Evolutionary conservation across 1,140 invertebrate genomes (phyloP), one percentile per base, ranked within the genome.

Genomic region (Streblospio benedicti): DNA sequence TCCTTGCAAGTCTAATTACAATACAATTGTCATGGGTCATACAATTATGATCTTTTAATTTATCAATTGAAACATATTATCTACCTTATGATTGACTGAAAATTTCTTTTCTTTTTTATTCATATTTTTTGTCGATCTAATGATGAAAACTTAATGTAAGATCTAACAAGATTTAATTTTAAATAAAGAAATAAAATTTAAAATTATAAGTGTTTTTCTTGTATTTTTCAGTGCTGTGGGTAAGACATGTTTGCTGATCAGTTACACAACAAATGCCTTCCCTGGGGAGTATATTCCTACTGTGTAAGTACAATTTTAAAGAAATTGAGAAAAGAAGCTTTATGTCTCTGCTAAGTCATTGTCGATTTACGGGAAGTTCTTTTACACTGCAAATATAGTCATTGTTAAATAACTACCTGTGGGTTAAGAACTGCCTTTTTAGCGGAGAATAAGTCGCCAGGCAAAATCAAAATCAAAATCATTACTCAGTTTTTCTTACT

Each of bases 171-270:
- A 41, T 41, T 41, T 41, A 41, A 41, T 41, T 41, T n/a, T 12
- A n/a, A 41, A n/a, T 12, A 41, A n/a, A 12, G n/a, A n/a, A n/a
- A n/a, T n/a, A n/a, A n/a, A n/a, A n/a, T n/a, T n/a, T n/a, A n/a
- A n/a, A n/a, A n/a, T 41, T 41, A 12, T 41, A 12, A 41, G n/a
- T 41, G 44, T 20, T 56, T 50, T 50, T 60, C 14, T 43, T 52
- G 58, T 55, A 47, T 54, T 61, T 67, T 69, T 47, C 70, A 74
- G 72, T 51, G 71, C 72, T 73, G 91, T 95, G 69, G 93, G 93
- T 90, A 96, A 96, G 85, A 96, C 93, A 69, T 96, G 92, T 79
- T 83, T 96, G 32, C 83, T 96, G 67, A 95, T 96, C 81, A 93
- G 90, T 79, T 96, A 95, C 77, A 96, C 92, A 49, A 95, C 92